Evolutionary conservation across 35 echinoderm and acorn worm species (phyloP).

Genomic region (Heliocidaris erythrogramma): DNA sequence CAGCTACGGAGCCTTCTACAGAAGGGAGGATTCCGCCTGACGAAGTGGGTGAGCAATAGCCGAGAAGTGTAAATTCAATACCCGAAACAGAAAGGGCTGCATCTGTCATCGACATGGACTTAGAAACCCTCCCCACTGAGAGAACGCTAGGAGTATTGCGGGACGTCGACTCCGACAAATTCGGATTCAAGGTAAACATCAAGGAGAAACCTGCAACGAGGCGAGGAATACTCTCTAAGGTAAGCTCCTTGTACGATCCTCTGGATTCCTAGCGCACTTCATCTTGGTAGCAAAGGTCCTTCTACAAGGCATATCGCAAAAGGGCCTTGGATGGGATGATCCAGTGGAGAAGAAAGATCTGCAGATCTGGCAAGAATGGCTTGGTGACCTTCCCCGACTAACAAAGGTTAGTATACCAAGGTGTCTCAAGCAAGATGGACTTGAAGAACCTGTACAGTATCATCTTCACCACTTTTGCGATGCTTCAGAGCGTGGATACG

Average conservation of each 20-base stretch:
- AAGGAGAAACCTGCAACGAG: no score
- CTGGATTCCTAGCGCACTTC: conserved; percentile 40
- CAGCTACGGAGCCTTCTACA: no score
- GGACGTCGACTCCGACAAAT: no score
- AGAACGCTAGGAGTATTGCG: background rate
- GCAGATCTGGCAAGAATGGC: conserved; percentile 32
- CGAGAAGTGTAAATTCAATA: conserved; percentile 12
- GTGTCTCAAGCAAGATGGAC: no score
- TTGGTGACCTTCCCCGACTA: no score
- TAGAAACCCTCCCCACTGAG: conserved; percentile 52
- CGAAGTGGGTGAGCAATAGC: no score
- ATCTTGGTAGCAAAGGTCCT: conserved; percentile 45
- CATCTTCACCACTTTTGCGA: no score
- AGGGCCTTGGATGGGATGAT: conserved; percentile 53
- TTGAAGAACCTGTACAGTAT: no score
- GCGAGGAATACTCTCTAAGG: conserved; percentile 41
- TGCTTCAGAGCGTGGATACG: no score
- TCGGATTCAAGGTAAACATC: no score
- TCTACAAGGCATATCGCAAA: conserved; percentile 49
- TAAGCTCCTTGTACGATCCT: conserved; percentile 51
- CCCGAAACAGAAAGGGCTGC: conserved; percentile 21
- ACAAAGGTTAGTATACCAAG: no score
- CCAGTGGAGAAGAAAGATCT: background rate
- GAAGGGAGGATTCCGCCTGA: no score
- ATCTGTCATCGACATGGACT: conserved; percentile 42